Conservation (phyloP, 2,797 vertebrate species). For the Cuniculus paca region DNA sequence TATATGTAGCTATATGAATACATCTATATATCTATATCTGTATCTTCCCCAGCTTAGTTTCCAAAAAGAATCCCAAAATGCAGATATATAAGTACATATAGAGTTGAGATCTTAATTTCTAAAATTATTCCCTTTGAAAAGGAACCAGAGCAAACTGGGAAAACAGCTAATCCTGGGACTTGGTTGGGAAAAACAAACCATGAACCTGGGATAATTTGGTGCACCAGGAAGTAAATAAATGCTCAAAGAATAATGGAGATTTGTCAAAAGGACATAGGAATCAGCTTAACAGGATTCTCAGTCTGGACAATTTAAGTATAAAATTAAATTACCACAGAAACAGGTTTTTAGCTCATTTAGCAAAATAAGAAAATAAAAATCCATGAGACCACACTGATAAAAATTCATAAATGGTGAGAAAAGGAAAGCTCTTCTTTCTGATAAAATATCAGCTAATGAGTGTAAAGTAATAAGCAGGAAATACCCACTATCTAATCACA, state of each 20-base stretch:
- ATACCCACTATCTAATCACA: neutral
- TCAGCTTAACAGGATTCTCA: neutral
- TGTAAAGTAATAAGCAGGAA: neutral
- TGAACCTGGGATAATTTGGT: neutral
- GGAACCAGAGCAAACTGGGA: neutral
- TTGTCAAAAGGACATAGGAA: neutral
- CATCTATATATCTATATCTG: neutral
- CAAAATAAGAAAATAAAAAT: conserved; percentile 3
- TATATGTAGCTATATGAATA: neutral
- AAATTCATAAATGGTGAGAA: neutral
- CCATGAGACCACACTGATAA: neutral
- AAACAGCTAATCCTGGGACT: neutral
- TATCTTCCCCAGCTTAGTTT: neutral
- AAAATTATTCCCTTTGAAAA: neutral
- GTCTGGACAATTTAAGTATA: neutral
- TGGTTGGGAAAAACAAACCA: neutral
- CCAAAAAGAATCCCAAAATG: neutral
- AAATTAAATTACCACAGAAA: neutral
- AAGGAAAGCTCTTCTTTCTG: neutral
- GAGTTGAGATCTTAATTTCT: neutral
- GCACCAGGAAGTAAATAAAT: neutral
- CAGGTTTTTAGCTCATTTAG: neutral
- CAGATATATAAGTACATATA: neutral
- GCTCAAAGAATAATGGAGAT: neutral
- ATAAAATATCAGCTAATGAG: conserved; percentile 11